Percentiles rank a stretch among this genome's conserved stretches.
These are phyloP conservation scores for Thereva nobilitata DNA, from an alignment of 2,888 invertebrate species.

Conservation along the genomic window DNA sequence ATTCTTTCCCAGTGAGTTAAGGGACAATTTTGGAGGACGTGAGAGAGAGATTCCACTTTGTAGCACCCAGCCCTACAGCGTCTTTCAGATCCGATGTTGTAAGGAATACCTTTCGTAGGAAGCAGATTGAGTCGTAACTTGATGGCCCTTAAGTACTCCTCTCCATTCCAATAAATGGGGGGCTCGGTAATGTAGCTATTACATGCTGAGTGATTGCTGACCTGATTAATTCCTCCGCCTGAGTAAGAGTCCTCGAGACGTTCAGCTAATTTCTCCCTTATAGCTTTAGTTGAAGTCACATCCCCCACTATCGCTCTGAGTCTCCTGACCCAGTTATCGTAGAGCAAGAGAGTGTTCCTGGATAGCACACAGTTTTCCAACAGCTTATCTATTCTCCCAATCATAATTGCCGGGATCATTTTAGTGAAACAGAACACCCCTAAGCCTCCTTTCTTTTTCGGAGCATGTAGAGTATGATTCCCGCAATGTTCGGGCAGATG, in stretches of 20 bases:
- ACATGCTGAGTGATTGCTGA: background rate
- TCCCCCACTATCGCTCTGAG: too few species aligned
- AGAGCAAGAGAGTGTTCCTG: too few species aligned
- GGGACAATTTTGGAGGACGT: slow-evolving; percentile 1
- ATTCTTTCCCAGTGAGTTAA: background rate
- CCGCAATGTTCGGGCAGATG: background rate
- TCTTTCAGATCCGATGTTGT: background rate
- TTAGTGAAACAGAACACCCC: background rate
- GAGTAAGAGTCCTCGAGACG: background rate
- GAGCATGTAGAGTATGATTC: background rate
- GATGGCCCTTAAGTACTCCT: background rate
- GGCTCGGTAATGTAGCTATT: background rate
- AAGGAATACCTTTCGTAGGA: background rate
- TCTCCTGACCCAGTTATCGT: too few species aligned
- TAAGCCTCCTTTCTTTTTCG: background rate
- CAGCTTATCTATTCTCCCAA: too few species aligned
- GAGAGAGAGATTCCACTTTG: background rate
- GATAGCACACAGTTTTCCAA: background rate
- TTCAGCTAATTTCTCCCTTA: background rate
- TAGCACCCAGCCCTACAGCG: background rate
- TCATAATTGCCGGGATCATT: background rate
- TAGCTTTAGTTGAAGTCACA: too few species aligned
- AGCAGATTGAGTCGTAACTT: background rate
- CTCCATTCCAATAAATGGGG: background rate
- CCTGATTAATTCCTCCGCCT: background rate